phyloP scores from a whole-genome alignment of 1,140 invertebrate genomes.

The Bicyclus anynana region DNA sequence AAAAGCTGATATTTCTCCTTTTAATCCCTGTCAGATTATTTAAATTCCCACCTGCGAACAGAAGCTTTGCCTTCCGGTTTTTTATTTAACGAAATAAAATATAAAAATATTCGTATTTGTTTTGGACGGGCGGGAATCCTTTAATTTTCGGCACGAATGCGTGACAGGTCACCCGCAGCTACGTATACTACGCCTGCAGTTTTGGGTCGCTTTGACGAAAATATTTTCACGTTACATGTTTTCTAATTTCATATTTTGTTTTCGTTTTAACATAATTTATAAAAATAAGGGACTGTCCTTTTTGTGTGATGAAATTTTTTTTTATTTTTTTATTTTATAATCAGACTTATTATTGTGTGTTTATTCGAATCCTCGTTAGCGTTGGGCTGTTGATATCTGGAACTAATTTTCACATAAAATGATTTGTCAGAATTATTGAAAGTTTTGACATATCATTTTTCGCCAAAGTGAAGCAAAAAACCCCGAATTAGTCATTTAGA shows the following conservation, averaged over 20 bases:
- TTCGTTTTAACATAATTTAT: constrained; percentile 21
- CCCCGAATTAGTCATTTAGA: no score
- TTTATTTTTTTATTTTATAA: no score
- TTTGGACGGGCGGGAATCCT: constrained; percentile 72
- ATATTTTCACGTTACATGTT: constrained; percentile 46
- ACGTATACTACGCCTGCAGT: constrained; percentile 56
- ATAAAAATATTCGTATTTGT: constrained; percentile 77
- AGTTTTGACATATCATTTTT: no score
- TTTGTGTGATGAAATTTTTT: not conserved
- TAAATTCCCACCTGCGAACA: constrained; percentile 75
- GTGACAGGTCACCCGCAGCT: constrained; percentile 57
- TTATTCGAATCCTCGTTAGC: no score
- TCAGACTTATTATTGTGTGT: no score
- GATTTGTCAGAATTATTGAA: no score
- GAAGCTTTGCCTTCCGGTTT: constrained; percentile 54
- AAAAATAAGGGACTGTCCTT: not conserved
- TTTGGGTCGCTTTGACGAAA: constrained; percentile 60
- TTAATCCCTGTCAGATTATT: constrained; percentile 77
- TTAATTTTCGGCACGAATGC: constrained; percentile 71
- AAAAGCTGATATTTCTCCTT: constrained; percentile 74
- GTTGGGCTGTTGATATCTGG: no score
- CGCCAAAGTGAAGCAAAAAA: no score
- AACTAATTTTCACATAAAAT: no score
- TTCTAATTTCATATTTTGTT: constrained; percentile 44
- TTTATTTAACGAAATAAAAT: constrained; percentile 76